Base-by-base conservation (phyloP, 2,113 vertebrate genomes). In the Opisthocomus hoazin region DNA sequence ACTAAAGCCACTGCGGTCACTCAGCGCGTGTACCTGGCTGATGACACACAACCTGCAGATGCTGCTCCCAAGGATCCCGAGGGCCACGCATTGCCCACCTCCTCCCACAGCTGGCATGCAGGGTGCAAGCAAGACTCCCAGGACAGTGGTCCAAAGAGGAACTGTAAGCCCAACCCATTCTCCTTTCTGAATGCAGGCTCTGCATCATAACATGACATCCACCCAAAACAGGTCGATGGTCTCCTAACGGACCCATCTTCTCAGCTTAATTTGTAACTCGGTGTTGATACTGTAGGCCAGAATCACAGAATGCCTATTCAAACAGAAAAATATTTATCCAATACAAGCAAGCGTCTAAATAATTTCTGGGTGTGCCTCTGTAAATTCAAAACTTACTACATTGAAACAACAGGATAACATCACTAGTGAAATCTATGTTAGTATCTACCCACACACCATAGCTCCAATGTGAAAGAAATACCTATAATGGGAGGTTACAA, bases 281-380 rank as follows among this genome's bases (percentile, higher is more conserved):
- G 16, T 78, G 57, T 89, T 69, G 79, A 71, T 70, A 75, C 2
- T 30, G 46, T 50, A 84, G 63, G 71, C 81, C 48, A 83, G 75
- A 78, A 64, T 50, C 60, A 82, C 9, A 70, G 57, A 94, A 94
- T 80, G 75, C 46, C 58, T 63, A 56, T 60, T 46, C 61, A 87
- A 78, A 60, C 37, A 91, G 66, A 60, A 83, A 84, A 77, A 82
- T 56, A 84, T 88, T 71, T 78, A 89, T 90, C 48, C 70, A 81
- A 57, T 85, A 93, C 78, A 69, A 69, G 70, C 66, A 74, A 50
- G 50, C 23, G 24, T 12, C 50, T 51, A 51, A 51, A 27, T 27
- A 26, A 51, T 51, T 91, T 95, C 90, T 53, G 68, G 39, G 90
- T 90, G 74, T 94, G 41, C 58, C 43, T 96, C 48, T 21, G 12